phyloP scores from a whole-genome alignment of 2,113 vertebrate genomes.

The Rhombomys opimus region DNA sequence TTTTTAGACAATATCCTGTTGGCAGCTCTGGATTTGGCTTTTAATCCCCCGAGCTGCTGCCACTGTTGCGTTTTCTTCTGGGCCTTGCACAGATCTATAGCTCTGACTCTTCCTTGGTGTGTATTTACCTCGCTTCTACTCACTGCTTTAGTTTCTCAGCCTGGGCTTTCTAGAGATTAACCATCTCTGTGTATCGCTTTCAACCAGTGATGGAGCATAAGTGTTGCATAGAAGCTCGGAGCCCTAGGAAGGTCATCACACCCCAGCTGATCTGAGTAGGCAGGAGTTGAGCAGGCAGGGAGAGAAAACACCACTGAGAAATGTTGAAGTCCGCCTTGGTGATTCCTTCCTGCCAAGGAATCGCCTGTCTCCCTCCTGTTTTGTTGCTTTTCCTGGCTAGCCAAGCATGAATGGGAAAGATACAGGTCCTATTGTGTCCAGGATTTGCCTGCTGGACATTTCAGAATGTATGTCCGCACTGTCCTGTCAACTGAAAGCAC shows the following conservation, averaged over 20 bases:
- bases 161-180: background rate
- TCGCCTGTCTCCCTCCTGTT: background rate
- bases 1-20: slow-evolving; percentile 12
- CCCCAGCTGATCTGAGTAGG: background rate
- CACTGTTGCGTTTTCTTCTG: background rate
- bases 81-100: background rate
- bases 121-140: background rate
- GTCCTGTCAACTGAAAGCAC: background rate
- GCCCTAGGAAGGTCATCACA: background rate
- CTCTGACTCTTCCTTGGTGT: background rate
- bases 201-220: background rate
- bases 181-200: background rate
- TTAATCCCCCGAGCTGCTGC: background rate
- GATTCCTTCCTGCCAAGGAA: background rate
- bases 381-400: background rate
- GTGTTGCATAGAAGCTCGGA: background rate
- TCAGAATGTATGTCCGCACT: background rate
- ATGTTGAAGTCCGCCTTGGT: background rate
- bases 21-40: background rate
- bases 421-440: background rate
- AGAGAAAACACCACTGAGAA: background rate
- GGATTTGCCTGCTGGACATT: background rate
- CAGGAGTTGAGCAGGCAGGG: background rate
- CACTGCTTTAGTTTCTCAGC: background rate
- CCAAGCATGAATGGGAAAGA: background rate